Conservation (phyloP, 2,888 invertebrate genomes). For the Nemurella pictetii region DNA sequence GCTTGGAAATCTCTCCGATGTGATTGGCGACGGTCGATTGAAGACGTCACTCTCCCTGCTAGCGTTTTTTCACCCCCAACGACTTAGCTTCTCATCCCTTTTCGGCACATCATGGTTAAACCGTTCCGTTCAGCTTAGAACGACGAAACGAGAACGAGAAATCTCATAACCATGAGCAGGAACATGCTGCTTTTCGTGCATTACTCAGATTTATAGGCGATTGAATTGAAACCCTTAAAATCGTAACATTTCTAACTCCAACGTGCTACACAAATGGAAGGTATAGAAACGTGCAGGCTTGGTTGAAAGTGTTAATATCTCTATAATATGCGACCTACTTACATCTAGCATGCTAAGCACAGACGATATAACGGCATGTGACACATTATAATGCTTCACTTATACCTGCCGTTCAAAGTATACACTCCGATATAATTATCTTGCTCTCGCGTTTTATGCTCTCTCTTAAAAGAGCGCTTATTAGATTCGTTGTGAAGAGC, state of each 20-base stretch:
- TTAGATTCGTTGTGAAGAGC: background rate
- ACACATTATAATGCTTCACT: background rate
- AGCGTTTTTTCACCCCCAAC: background rate
- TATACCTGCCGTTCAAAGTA: background rate
- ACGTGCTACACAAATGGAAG: background rate
- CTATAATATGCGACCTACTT: background rate
- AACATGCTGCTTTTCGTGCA: background rate
- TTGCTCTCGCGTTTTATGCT: background rate
- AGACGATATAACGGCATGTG: background rate
- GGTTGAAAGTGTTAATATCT: background rate
- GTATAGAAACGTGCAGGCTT: background rate
- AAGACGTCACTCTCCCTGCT: background rate
- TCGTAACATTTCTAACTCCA: background rate
- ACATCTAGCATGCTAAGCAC: background rate
- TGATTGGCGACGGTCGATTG: background rate
- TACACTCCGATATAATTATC: background rate
- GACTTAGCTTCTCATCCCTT: background rate
- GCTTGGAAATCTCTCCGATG: background rate
- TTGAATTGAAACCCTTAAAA: background rate
- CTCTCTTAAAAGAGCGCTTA: background rate
- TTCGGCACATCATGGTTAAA: background rate
- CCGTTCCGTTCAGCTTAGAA: background rate
- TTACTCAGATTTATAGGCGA: background rate
- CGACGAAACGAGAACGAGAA: too few relatives aligned
- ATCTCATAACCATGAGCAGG: background rate